Base-by-base conservation (phyloP, 2,888 invertebrate species). In the Suillia variegata region DNA sequence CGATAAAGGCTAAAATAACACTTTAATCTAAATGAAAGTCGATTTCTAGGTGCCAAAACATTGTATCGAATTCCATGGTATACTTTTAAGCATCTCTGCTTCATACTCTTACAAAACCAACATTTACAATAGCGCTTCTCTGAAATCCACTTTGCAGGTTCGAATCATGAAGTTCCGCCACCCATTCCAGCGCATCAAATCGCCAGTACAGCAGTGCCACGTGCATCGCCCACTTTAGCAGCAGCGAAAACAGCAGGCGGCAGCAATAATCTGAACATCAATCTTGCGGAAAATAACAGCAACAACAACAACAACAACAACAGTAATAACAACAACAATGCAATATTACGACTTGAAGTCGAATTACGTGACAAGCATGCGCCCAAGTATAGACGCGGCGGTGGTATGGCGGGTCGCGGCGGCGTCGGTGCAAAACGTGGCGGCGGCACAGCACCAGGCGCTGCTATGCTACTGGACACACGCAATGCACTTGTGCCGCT, bases 401-500 rank as follows among this genome's bases (percentile, higher is more conserved):
- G 77, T 74, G 54, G 69, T 82, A 66, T 80, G 81, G 58, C 34
- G 56, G 69, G 63, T 17, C 63, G 64, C 12, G 58, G 61, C 12
- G 67, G 62, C 15, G 63, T 60, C 10, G 64, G 53, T 2, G 58
- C 57, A 34, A 68, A 67, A 55, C 59, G 63, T 20, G 57, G 52
- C 42, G 20, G 50, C 26, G 18, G 38, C 56, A 54, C 38, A 26
- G 47, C 38, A 50, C 61, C 60, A 58, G 64, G 62, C 38, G 54
- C 63, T 4, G 56, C 58, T 33, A 66, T 59, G 48, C 66, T 67
- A 64, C 62, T 61, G 78, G 71, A 79, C 61, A 84, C 84, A 68
- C 77, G 80, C 66, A 83, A 84, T 65, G 84, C 86, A 58, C 84
- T 86, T 66, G 85, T 89, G 62, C 87, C 89, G 20, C 87, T 89